Evolutionary conservation across 1,140 invertebrate genomes (phyloP).

Genomic region (Aleiodes sp.): DNA sequence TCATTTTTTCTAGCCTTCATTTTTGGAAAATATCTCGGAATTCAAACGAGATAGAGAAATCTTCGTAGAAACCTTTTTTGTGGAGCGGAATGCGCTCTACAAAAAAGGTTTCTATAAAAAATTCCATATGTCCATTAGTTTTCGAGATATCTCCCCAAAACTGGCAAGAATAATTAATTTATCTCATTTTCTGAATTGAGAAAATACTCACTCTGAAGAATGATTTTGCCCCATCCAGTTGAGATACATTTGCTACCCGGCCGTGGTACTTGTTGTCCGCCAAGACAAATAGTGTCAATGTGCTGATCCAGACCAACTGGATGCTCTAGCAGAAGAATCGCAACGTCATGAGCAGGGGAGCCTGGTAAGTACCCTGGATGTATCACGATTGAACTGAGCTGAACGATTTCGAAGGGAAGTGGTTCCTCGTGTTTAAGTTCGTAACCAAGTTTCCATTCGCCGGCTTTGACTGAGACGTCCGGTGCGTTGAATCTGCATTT

Average conservation of each 20-base stretch:
- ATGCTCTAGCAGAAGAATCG: constrained; percentile 75
- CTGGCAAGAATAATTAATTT: no score
- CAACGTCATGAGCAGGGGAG: constrained; percentile 75
- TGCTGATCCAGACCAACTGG: constrained; percentile 73
- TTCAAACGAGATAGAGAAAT: no score
- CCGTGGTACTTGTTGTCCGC: constrained; percentile 58
- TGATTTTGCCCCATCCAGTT: constrained; percentile 84
- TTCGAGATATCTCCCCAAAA: no score
- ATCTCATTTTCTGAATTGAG: no score
- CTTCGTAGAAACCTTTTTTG: no score
- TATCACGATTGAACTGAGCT: constrained; percentile 73
- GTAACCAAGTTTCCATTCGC: constrained; percentile 86
- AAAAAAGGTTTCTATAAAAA: no score
- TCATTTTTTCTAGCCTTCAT: background rate
- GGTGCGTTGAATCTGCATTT: constrained; percentile 67
- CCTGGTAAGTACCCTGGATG: constrained; percentile 78
- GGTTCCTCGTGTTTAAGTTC: constrained; percentile 75
- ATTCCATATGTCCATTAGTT: no score
- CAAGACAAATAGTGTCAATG: constrained; percentile 79
- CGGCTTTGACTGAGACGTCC: constrained; percentile 80
- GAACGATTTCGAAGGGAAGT: constrained; percentile 78
- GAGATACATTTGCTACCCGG: constrained; percentile 73
- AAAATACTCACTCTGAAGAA: constrained; percentile 73
- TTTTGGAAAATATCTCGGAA: no score
- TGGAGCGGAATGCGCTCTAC: no score